Percentiles rank a stretch among this genome's conserved stretches.
Conservation (phyloP, 1,140 invertebrate genomes). For the Trichoplusia ni region DNA sequence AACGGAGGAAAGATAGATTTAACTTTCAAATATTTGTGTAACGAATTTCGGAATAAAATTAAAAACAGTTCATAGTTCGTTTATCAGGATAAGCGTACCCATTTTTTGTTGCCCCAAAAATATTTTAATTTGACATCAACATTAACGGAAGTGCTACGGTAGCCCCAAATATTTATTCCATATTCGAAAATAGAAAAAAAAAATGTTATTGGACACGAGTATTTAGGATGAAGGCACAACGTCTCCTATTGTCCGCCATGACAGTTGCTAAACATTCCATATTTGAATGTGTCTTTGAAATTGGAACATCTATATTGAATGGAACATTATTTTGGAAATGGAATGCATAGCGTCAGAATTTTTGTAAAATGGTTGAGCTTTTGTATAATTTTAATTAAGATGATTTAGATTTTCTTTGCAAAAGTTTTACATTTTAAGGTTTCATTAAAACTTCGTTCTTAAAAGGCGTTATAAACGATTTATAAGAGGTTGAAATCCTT, state of each 20-base stretch:
- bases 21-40: too few species aligned
- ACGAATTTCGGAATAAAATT: not conserved
- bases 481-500: too few species aligned
- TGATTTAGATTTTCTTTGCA: too few species aligned
- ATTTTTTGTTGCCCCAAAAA: too few species aligned
- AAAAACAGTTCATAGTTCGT: too few species aligned
- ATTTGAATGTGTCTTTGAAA: constrained; percentile 45
- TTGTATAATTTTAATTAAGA: too few species aligned
- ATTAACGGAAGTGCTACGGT: constrained; percentile 29
- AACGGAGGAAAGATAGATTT: too few species aligned
- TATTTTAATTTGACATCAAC: constrained; percentile 25
- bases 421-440: too few species aligned
- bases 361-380: not conserved
- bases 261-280: constrained; percentile 56
- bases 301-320: constrained; percentile 52
- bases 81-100: too few species aligned
- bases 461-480: too few species aligned
- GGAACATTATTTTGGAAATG: not conserved
- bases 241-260: constrained; percentile 45
- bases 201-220: constrained; percentile 30
- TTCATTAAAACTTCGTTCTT: too few species aligned
- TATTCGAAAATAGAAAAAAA: constrained; percentile 16
- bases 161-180: constrained; percentile 31
- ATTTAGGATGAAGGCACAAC: constrained; percentile 37
- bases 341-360: too few species aligned